phyloP scores from a whole-genome alignment of 2,888 invertebrate species.

The Tetropium fuscum region DNA sequence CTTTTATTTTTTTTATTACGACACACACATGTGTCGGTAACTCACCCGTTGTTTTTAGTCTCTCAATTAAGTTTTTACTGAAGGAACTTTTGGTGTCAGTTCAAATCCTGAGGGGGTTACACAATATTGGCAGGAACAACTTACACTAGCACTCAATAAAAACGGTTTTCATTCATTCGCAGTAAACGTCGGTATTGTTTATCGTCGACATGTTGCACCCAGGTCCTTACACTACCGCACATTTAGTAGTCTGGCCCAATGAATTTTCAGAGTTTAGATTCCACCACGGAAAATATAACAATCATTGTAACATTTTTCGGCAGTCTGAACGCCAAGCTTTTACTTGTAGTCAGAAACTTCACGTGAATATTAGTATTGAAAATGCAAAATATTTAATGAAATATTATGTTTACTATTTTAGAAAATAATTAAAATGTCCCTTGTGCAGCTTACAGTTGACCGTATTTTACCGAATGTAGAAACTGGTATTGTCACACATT shows the following conservation, averaged over 20 bases:
- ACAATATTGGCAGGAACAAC: not conserved
- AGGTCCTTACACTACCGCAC: slow-evolving; percentile 24
- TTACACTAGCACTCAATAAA: slow-evolving; percentile 1
- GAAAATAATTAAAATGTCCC: too few relatives aligned
- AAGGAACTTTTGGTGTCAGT: slow-evolving; percentile 1
- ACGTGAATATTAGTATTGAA: too few relatives aligned
- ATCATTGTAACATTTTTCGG: too few relatives aligned
- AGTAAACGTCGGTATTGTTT: slow-evolving; percentile 6
- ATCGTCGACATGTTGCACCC: slow-evolving; percentile 16
- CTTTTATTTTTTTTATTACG: not conserved
- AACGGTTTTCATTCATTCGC: not conserved
- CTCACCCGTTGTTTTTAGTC: slow-evolving; percentile 16
- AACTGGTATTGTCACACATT: too few relatives aligned
- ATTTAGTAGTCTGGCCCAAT: slow-evolving; percentile 25
- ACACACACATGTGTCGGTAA: not conserved
- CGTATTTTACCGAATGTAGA: too few relatives aligned
- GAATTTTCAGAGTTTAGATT: slow-evolving; percentile 10
- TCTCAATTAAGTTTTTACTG: slow-evolving; percentile 1
- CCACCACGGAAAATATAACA: too few relatives aligned
- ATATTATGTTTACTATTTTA: too few relatives aligned
- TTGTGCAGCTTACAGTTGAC: too few relatives aligned
- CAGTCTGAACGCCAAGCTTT: too few relatives aligned
- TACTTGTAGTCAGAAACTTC: too few relatives aligned
- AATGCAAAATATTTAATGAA: too few relatives aligned
- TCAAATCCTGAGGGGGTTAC: slow-evolving; percentile 3